Base-by-base conservation (phyloP, 1,140 invertebrate genomes). In the Drosophila hydei region DNA sequence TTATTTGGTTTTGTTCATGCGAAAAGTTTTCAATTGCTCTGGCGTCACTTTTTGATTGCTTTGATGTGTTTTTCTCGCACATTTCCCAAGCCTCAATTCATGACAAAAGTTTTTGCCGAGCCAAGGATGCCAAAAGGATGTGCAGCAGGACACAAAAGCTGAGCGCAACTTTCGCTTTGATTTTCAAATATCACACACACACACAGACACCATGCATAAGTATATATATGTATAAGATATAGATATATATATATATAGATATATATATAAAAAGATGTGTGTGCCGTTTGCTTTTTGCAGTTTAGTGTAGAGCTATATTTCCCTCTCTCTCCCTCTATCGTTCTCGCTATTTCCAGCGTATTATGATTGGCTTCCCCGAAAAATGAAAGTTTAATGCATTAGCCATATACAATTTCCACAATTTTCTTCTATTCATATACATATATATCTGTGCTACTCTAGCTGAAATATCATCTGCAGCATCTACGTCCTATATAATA, bases 301-400 rank as follows among this genome's bases (percentile, higher is more conserved):
- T 74, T 78, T 71, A 79, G 71, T 74, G 77, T 75, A 75, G 60
- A 45, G 51, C 42, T 54, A 33, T 67, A 9, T 23, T 14, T 12
- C 3, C 50, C 3, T 18, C 36, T n/a, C 21, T 5, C 16, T 14
- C 18, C 18, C 18, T 30, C 3, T 18, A 3, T 27, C 27, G 21
- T 19, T 21, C 40, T 11, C 8, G 42, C 54, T 55, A 36, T 62
- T 51, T 54, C 47, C 36, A 33, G 40, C 47, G 54, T 56, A 50
- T 84, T 84, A 81, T 90, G 75, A 75, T 89, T 88, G 87, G 71
- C 70, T 71, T 74, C 76, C 77, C 87, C 79, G 77, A 90, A 90
- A 90, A 90, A 89, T 90, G 89, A 89, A 90, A 90, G 89, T 90
- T 90, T 89, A 90, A 89, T 90, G 79, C 81, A 75, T 90, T 89